Percentiles rank a stretch among this genome's conserved stretches.
Evolutionary conservation across 2,113 vertebrate genomes (phyloP).

Genomic region (Perca fluviatilis): DNA sequence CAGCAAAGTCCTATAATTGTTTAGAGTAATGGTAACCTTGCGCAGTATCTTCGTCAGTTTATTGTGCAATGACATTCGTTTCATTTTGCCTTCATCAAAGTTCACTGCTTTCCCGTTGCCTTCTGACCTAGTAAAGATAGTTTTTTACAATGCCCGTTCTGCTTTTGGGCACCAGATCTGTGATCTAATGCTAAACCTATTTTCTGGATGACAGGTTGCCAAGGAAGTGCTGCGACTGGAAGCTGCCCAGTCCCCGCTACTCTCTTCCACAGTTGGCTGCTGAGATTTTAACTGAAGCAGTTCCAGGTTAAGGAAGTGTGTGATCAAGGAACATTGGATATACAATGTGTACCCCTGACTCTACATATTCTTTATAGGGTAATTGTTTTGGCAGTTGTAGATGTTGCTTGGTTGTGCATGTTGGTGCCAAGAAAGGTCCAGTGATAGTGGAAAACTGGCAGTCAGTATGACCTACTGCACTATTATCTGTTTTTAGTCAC

Average conservation of each 20-base stretch:
- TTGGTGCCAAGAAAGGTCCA: background rate
- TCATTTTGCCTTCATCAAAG: background rate
- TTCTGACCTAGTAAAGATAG: slow-evolving; percentile 9
- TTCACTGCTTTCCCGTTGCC: background rate
- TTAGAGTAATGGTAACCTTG: background rate
- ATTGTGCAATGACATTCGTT: background rate
- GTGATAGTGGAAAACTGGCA: background rate
- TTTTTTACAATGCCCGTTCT: slow-evolving; percentile 18
- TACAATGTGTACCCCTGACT: background rate
- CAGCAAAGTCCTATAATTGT: background rate
- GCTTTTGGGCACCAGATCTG: slow-evolving; percentile 10
- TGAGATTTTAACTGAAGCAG: slow-evolving; percentile 29
- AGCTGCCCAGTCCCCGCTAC: slow-evolving; percentile 36
- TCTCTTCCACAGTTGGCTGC: slow-evolving; percentile 24
- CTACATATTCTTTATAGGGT: slow-evolving; percentile 16
- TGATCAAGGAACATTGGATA: background rate
- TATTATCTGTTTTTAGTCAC: too few relatives aligned
- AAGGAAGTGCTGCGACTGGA: slow-evolving; percentile 4
- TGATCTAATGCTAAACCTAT: slow-evolving; percentile 25
- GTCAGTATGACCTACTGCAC: too few relatives aligned
- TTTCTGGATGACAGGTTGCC: slow-evolving; percentile 21
- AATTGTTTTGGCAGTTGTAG: background rate
- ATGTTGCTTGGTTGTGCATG: slow-evolving; percentile 4
- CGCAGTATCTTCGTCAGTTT: background rate
- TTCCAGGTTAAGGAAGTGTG: slow-evolving; percentile 32